phyloP scores from a whole-genome alignment of 2,113 vertebrate species.

The Malurus melanocephalus region DNA sequence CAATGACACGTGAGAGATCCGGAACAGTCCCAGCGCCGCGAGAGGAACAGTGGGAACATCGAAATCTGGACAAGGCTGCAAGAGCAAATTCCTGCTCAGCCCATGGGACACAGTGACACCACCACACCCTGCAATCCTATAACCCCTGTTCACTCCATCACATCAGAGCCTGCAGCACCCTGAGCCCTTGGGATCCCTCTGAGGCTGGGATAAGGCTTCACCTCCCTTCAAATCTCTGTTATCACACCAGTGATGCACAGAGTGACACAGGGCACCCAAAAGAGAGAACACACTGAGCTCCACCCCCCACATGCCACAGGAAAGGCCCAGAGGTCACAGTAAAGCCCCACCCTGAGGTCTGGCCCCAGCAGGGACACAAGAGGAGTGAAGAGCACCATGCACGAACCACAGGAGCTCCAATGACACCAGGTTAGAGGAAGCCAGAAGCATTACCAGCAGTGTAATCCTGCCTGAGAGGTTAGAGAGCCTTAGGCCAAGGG shows the following conservation, averaged over 20 bases:
- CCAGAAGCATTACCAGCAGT: not conserved
- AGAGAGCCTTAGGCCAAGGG: not conserved
- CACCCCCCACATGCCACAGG: not conserved
- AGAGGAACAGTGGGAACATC: not conserved
- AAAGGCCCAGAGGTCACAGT: not conserved
- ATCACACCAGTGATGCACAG: not conserved
- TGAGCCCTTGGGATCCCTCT: rapidly evolving
- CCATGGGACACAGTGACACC: rapidly evolving
- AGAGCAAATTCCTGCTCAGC: not conserved
- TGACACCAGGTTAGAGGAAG: not conserved
- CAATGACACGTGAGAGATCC: rapidly evolving
- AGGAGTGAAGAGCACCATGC: not conserved
- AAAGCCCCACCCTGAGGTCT: not conserved
- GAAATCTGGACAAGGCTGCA: not conserved
- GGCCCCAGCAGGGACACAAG: not conserved
- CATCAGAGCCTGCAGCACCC: not conserved
- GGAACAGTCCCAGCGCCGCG: rapidly evolving
- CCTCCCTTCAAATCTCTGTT: not conserved
- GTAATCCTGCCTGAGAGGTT: not conserved
- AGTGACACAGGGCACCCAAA: not conserved
- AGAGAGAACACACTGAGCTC: not conserved
- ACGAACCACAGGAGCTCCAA: not conserved
- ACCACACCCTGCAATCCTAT: not conserved
- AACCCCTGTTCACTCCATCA: rapidly evolving
- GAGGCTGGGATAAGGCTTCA: not conserved